phyloP scores from a whole-genome alignment of 2,797 vertebrate genomes.

The Ceryle rudis region DNA sequence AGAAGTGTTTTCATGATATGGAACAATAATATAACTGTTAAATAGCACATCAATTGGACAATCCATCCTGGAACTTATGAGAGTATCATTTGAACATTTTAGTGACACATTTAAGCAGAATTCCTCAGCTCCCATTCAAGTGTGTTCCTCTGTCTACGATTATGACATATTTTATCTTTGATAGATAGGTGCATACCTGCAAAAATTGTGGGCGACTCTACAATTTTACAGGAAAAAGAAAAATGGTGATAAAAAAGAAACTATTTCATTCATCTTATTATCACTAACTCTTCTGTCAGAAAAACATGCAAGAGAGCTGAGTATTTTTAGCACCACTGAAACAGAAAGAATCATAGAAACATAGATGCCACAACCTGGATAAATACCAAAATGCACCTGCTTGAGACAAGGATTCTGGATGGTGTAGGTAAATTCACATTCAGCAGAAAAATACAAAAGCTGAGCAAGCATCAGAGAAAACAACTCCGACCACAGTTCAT shows the following conservation, averaged over 20 bases:
- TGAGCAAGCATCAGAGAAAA: background rate
- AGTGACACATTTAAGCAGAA: slow-evolving; percentile 38
- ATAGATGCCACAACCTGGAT: background rate
- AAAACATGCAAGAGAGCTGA: background rate
- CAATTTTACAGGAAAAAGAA: background rate
- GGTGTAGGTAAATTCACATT: background rate
- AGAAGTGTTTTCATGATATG: background rate
- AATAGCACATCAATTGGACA: slow-evolving; percentile 15
- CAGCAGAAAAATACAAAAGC: background rate
- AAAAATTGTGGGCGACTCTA: background rate
- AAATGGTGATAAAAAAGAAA: background rate
- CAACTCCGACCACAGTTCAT: background rate
- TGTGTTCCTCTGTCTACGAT: background rate
- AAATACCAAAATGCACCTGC: background rate
- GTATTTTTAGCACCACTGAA: background rate
- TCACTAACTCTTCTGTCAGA: background rate
- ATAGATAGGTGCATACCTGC: background rate
- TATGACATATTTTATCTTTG: slow-evolving; percentile 1
- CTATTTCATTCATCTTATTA: background rate
- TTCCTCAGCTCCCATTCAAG: slow-evolving; percentile 52
- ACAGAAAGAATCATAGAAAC: background rate
- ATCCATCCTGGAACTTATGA: background rate
- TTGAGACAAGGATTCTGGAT: background rate
- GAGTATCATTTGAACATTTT: background rate
- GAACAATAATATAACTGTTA: background rate